A percentile compares a stretch with the other conserved stretches of the same genome.
These are phyloP conservation scores for Patella depressa DNA, from an alignment of 2,888 invertebrate genomes.

Conservation along the genomic window DNA sequence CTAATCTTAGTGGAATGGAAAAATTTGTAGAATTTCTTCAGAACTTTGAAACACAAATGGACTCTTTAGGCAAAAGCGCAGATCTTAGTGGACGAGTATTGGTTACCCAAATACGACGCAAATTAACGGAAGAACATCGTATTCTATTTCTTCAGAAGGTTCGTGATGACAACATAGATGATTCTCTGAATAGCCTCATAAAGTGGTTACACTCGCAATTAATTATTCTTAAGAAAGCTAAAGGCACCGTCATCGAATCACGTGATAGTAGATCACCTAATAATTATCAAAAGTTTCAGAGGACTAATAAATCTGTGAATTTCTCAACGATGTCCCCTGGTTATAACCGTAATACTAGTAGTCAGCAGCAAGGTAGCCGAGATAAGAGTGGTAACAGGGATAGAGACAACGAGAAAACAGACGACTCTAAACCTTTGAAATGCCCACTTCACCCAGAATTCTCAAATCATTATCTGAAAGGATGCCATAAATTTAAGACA, in stretches of 20 bases:
- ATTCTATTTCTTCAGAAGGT: too few relatives aligned
- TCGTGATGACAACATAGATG: too few relatives aligned
- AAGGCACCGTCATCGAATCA: background rate
- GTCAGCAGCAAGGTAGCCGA: background rate
- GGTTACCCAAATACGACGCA: too few relatives aligned
- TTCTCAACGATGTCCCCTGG: slow-evolving; percentile 3
- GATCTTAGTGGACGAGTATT: too few relatives aligned
- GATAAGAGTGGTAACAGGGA: background rate
- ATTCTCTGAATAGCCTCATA: background rate
- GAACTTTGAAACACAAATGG: too few relatives aligned
- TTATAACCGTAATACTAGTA: background rate
- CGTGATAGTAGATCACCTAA: background rate
- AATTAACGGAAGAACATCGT: too few relatives aligned
- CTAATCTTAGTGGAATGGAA: too few relatives aligned
- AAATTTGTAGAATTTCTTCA: too few relatives aligned
- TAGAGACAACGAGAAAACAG: background rate
- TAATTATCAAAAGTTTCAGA: background rate
- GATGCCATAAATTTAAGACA: background rate
- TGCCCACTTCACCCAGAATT: background rate
- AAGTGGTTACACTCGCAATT: background rate
- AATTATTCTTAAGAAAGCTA: slow-evolving; percentile 1
- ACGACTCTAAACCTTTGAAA: background rate
- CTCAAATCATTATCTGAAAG: background rate
- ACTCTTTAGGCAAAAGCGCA: too few relatives aligned
- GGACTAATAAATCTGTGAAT: background rate